These are phyloP conservation scores for Cricetomys ansorgei DNA, from an alignment of 2,113 vertebrate species.

Conservation along the genomic window DNA sequence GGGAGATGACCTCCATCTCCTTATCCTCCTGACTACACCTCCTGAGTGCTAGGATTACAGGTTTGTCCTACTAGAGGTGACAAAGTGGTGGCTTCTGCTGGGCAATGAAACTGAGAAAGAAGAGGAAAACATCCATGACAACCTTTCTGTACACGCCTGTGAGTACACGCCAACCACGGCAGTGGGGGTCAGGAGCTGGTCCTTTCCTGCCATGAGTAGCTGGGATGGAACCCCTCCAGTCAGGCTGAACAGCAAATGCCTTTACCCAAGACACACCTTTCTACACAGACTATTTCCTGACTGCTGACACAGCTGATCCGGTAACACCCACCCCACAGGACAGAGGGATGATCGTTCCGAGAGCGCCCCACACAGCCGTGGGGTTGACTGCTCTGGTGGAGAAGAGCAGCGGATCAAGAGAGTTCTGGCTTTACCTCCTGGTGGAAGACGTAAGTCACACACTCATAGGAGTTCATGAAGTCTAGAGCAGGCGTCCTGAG, in stretches of 20 bases:
- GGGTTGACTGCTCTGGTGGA: neutral
- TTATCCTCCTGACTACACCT: neutral
- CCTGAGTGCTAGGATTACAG: neutral
- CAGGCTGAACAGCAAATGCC: neutral
- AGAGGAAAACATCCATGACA: neutral
- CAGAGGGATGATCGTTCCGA: neutral
- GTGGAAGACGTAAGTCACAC: slow-evolving; percentile 87
- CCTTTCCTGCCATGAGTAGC: neutral
- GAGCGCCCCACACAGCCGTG: rapidly evolving
- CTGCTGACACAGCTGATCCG: rapidly evolving
- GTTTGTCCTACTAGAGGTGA: neutral
- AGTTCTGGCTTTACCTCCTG: slow-evolving; percentile 80
- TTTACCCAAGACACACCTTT: neutral
- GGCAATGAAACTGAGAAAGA: neutral
- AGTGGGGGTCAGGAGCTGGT: neutral
- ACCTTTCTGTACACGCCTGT: too few relatives aligned
- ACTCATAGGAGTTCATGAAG: slow-evolving; percentile 89
- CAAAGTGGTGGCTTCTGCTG: neutral
- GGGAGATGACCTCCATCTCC: neutral
- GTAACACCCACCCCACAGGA: rapidly evolving
- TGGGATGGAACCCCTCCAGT: neutral
- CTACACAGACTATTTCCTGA: neutral
- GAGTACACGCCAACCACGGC: rapidly evolving
- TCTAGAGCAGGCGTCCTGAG: slow-evolving; percentile 90
- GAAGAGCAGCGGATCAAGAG: neutral